Base-by-base conservation (phyloP, 2,888 invertebrate genomes). In the Hydraecia micacea region DNA sequence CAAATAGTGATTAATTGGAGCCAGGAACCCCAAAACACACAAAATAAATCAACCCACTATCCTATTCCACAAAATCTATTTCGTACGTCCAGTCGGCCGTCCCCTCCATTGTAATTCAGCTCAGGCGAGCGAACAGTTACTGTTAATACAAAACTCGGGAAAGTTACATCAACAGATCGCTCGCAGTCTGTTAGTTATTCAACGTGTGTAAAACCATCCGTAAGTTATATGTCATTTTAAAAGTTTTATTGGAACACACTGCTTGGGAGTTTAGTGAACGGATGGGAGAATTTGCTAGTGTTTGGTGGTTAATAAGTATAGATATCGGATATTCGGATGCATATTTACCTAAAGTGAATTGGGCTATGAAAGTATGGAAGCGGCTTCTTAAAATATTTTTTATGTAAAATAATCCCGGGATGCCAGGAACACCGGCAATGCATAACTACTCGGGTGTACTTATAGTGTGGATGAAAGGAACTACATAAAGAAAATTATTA, bases 171-270 rank as follows among this genome's bases (percentile, higher is more conserved):
- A 73, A 76, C 81, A 66, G 70, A 81, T 79, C 75, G 77, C 39
- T 74, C 49, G 28, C 67, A 77, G 69, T 68, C 81, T 42, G 78
- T 73, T 76, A 75, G 81, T 71, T 77, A 86, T 87, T 81, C 77
- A 75, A 39, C 68, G 70, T 77, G 85, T 84, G 77, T 84, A 81
- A 82, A 86, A 74, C 77, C 67, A 76, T 74, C 69, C 65, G 74
- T 77, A 84, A 81, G 68, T 81, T 86, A 69, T 75, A 81, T 79
- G 79, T 79, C 81, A 81, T 86, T 77, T 86, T 52, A 75, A 79
- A 75, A 85, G 65, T 86, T 83, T 75, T 77, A 42, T 67, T 58
- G 1, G 0, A 9, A 77, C 58, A 77, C 32, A 87, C 73, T 18
- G 73, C 1, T 39, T 0, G 0, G 5, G 0, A 60, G 68, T 8